Evolutionary conservation across 2,888 invertebrate genomes (phyloP), one percentile per base, ranked within the genome.

Genomic region (Deilephila elpenor): DNA sequence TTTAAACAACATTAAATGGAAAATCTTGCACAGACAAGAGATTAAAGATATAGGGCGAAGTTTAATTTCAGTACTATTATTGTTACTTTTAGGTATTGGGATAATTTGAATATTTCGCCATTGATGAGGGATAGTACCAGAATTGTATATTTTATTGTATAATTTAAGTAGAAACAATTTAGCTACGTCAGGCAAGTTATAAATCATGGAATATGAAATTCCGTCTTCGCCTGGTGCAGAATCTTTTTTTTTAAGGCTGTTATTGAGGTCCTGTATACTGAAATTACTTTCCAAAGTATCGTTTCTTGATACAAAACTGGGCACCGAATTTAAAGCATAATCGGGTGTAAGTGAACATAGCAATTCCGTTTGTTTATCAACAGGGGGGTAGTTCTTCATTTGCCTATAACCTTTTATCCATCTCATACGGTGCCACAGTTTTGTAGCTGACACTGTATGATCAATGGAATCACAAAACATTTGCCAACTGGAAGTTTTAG

Each of bases 381-480:
- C 14, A 32, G 61, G 32, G 5, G 61, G 61, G 19, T 29, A 32
- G 14, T 29, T 32, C 17, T 61, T 61, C 5, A 17, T 32, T 32
- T 29, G 32, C 32, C 32, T 61, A 34, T 17, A 32, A 3, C 61
- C 61, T 32, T 61, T 61, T 17, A 61, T 14, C 61, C 61, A 61
- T 29, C 32, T 29, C 61, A 61, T 29, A 3, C 61, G 32, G 3
- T 32, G 61, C 61, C 61, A 61, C 61, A 61, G 29, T 17, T 61
- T 32, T 17, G 29, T 1, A 56, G 67, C 59, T 44, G 59, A 71
- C 60, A 34, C 14, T 62, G 19, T 72, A 20, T 75, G 71, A 61
- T 78, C 62, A 17, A 79, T 59, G 11, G 59, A 67, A 19, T 59
- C 8, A 62, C 78, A 78, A 62, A 78, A 79, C 0, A 61, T 70